Evolutionary conservation across 2,888 invertebrate species (phyloP).

Genomic region (Diachrysia chrysitis): DNA sequence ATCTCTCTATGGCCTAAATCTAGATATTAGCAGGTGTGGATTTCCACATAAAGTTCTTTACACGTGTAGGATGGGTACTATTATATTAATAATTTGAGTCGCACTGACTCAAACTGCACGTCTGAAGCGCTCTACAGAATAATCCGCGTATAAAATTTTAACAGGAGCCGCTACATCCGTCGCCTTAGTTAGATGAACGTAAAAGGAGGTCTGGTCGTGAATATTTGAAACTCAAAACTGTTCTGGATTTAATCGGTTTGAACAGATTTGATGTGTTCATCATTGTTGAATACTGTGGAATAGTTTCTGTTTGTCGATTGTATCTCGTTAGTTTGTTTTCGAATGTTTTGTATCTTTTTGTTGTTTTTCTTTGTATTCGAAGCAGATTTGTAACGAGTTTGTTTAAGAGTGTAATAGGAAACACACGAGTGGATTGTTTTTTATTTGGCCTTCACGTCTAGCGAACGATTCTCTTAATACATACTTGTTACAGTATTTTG

Average conservation of each 20-base stretch:
- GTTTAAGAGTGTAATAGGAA: not conserved
- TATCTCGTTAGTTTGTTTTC: no score
- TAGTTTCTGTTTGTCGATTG: conserved; percentile 16
- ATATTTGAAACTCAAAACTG: conserved; percentile 42
- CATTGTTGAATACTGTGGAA: conserved; percentile 20
- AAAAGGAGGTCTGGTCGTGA: conserved; percentile 30
- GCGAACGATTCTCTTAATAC: not conserved
- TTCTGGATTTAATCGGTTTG: conserved; percentile 33
- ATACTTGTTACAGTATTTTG: not conserved
- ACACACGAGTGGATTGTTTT: not conserved
- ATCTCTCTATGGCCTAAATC: no score
- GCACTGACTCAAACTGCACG: conserved; percentile 4
- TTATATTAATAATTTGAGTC: no score
- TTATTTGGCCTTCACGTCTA: conserved; percentile 6
- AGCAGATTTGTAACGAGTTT: conserved; percentile 2
- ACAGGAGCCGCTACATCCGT: conserved; percentile 43
- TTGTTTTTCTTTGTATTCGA: not conserved
- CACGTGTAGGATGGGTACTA: no score
- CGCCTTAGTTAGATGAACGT: conserved; percentile 32
- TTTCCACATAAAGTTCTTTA: no score
- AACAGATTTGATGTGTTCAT: conserved; percentile 19
- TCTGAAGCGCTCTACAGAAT: conserved; percentile 37
- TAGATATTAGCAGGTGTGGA: no score
- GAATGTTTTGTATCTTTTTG: no score
- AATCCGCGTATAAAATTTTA: conserved; percentile 48